These are phyloP conservation scores for Anser brachyrhynchus DNA, from an alignment of 2,113 vertebrate species.

Conservation along the genomic window DNA sequence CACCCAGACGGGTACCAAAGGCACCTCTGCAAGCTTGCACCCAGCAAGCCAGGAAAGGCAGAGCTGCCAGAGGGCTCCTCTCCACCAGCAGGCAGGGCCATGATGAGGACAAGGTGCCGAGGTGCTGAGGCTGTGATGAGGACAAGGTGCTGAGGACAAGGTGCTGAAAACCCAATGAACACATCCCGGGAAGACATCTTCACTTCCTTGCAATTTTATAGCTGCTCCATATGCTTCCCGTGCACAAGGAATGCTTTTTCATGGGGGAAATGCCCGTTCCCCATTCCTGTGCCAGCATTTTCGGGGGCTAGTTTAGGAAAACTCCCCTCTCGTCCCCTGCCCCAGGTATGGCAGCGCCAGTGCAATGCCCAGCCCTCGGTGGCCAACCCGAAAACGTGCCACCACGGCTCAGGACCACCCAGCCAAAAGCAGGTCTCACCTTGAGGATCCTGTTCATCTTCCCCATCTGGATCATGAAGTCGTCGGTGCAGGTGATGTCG, in stretches of 20 bases:
- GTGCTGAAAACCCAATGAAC: no score
- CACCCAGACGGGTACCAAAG: background rate
- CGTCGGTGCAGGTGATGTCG: constrained; percentile 77
- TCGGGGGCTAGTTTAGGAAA: background rate
- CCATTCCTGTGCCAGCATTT: background rate
- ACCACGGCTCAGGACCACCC: no score
- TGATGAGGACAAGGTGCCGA: background rate
- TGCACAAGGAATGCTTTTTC: background rate
- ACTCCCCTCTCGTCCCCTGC: background rate
- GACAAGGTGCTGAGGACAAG: background rate
- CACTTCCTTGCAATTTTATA: background rate
- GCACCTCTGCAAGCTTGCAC: no score
- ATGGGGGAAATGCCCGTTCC: background rate
- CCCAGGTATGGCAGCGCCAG: rapidly evolving
- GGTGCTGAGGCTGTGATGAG: background rate
- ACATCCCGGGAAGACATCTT: background rate
- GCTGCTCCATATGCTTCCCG: background rate
- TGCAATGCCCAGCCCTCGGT: background rate
- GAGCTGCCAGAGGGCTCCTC: background rate
- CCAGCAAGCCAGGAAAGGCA: rapidly evolving
- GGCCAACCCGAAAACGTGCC: background rate
- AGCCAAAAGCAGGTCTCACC: constrained; percentile 16
- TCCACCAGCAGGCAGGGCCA: background rate
- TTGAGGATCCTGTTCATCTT: constrained; percentile 77
- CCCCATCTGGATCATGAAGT: constrained; percentile 80